These are phyloP conservation scores for Ennomos fuscantarius DNA, from an alignment of 2,888 invertebrate species.

Conservation along the genomic window DNA sequence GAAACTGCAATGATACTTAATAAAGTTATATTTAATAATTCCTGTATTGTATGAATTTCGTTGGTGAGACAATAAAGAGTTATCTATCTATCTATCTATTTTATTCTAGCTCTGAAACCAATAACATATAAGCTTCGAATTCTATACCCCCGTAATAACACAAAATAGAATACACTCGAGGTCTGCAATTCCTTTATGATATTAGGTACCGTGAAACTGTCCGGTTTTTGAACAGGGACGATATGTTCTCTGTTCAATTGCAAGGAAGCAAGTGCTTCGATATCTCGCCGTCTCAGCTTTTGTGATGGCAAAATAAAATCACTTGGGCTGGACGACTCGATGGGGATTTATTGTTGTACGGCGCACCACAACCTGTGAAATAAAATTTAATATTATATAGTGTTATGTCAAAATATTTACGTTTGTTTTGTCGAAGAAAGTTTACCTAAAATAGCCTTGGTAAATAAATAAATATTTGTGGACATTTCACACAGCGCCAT, in stretches of 20 bases:
- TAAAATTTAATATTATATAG: too few species aligned
- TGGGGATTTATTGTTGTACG: conserved; percentile 38
- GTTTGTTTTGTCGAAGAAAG: too few species aligned
- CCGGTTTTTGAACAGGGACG: conserved; percentile 60
- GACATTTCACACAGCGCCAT: too few species aligned
- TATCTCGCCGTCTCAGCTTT: conserved; percentile 52
- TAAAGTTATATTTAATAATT: too few species aligned
- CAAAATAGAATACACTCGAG: conserved; percentile 43
- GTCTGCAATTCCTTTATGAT: conserved; percentile 53
- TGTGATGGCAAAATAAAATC: conserved; percentile 46
- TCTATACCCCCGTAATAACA: conserved; percentile 40
- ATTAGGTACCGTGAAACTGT: conserved; percentile 52
- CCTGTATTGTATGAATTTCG: too few species aligned
- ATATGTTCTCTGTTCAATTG: conserved; percentile 74
- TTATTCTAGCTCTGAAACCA: conserved; percentile 2
- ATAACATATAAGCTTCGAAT: conserved; percentile 23
- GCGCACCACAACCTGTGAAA: neutral
- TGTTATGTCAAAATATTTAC: too few species aligned
- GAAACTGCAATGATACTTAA: too few species aligned
- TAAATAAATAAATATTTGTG: too few species aligned
- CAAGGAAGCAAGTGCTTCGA: conserved; percentile 67
- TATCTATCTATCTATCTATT: too few species aligned
- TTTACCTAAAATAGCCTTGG: too few species aligned
- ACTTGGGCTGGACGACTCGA: conserved; percentile 30
- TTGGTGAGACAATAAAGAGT: too few species aligned